Base-by-base conservation (phyloP, 2,888 invertebrate genomes). In the Myathropa florea region DNA sequence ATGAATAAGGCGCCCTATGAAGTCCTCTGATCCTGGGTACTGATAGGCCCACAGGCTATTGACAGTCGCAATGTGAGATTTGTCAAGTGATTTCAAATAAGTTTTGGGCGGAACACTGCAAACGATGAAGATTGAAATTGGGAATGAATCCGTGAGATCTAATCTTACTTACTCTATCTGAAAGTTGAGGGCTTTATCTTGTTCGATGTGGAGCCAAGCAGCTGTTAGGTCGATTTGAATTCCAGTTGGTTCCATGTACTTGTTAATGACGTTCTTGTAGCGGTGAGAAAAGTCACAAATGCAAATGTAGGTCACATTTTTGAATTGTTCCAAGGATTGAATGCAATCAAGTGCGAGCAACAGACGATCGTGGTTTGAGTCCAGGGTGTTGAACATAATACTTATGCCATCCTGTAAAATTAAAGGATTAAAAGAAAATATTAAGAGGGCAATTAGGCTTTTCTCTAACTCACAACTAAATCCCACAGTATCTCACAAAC, bases 321-420 rank as follows among this genome's bases (percentile, higher is more conserved):
- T 23, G 4, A 24, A n/a, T n/a, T 57, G 23, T 9, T 21, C 23
- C 12, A 57, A n/a, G 21, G 21, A 21, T 10, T 89, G 73, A 1
- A 91, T 14, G n/a, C 89, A 88, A 23, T 88, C 85, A 3, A 91
- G 65, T 0, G 89, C 90, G 9, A 53, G 77, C 1, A 78, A 39
- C 12, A 91, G 72, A 0, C 89, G 88, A 1, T 89, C 79, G n/a
- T 88, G 59, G 57, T 89, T 89, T 0, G 89, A 85, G 21, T 79
- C 89, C 0, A 91, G 78, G 0, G 91, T 90, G 68, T 91, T 91
- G 36, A 89, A 90, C 12, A 61, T 89, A 0, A 89, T 23, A 9
- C 83, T 57, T 10, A 3, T 57, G 0, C 2, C 23, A n/a, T 57
- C 57, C 57, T 57, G 24, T 2, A 23, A 0, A 24, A 24, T 7